Evolutionary conservation across 2,797 vertebrate genomes (phyloP), one percentile per base, ranked within the genome.

Genomic region (Esox masquinongy): DNA sequence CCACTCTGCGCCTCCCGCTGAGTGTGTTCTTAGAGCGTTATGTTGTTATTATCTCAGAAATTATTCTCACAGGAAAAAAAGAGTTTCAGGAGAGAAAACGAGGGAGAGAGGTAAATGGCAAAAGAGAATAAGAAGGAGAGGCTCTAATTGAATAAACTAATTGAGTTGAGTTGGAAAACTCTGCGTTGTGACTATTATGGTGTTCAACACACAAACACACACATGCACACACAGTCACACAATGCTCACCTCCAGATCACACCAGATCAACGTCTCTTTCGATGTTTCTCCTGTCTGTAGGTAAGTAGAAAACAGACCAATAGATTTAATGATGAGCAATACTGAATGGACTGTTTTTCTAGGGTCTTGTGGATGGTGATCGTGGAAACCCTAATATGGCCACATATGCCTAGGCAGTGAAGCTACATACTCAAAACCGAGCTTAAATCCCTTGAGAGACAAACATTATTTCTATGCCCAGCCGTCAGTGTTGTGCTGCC

Each of bases 1-100:
- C 19, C 19, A 73, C 75, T 77, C 68, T 79, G 68, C 59, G 26
- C 29, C 39, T 70, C 64, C n/a, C n/a, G n/a, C n/a, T 56, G 53
- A 56, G n/a, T 22, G 3, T 11, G 53, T 56, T n/a, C 53, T 22
- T 11, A n/a, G 19, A 22, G 19, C 53, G 22, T 56, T 22, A 56
- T 56, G 56, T n/a, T 59, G 56, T 59, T 59, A 11, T 22, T 59
- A 59, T 59, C 56, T 59, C 11, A 59, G 56, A 59, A 22, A 22
- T 59, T 1, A 59, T 11, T 59, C 56, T 24, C n/a, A 59, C 56
- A 59, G n/a, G 53, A 22, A 22, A 22, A 15, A 56, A 47, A 47
- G 43, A 2, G 43, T 47, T 47, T 14, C 9, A 14, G 43, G n/a
- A 56, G 53, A 56, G 53, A n/a, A 19, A 56, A 24, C n/a, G 56